These are phyloP conservation scores for Tenodera sinensis DNA, from an alignment of 2,888 invertebrate genomes.

Conservation along the genomic window DNA sequence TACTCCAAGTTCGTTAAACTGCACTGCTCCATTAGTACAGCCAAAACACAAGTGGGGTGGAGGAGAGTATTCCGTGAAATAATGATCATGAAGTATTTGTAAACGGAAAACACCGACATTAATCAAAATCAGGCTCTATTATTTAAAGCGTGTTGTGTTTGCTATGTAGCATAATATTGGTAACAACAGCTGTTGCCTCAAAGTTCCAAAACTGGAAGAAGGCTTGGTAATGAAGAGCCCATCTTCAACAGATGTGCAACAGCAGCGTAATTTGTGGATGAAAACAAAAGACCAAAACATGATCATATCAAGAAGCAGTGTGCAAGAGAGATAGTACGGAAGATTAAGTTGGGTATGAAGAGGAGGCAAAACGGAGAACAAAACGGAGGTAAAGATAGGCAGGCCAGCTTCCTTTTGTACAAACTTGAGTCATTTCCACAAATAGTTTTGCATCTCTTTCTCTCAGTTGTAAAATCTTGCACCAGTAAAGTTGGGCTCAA, in stretches of 20 bases:
- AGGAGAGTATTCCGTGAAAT: too few species aligned
- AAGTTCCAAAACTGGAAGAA: not conserved
- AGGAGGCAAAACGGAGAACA: not conserved
- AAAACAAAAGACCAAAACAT: not conserved
- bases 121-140: not conserved
- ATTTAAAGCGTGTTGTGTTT: not conserved
- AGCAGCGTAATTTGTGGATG: not conserved
- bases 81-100: not conserved
- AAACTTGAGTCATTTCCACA: slow-evolving; percentile 9
- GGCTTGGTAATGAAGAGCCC: not conserved
- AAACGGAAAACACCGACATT: not conserved
- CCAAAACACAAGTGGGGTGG: too few species aligned
- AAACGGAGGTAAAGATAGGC: not conserved
- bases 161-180: not conserved
- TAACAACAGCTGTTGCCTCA: not conserved
- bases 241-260: not conserved
- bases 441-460: not conserved
- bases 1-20: too few species aligned
- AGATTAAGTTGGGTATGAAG: not conserved
- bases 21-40: too few species aligned
- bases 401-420: not conserved
- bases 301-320: not conserved
- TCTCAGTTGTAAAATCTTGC: not conserved
- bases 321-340: not conserved
- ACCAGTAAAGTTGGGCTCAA: not conserved